phyloP scores from a whole-genome alignment of 1,140 invertebrate species.

The Drosophila nasuta region DNA sequence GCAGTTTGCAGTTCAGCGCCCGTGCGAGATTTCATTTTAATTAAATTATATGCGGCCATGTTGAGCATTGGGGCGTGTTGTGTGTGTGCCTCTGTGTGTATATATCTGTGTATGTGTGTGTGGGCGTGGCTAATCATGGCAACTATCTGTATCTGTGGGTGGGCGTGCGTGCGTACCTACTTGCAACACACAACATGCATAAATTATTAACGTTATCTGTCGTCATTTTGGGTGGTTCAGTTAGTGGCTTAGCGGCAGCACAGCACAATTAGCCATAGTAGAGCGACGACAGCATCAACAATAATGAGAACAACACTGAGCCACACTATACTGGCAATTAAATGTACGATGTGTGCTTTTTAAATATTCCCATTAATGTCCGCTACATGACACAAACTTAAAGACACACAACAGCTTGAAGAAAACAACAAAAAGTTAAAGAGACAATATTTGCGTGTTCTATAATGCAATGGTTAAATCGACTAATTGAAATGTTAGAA shows the following conservation, averaged over 20 bases:
- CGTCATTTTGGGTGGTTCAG: conserved; percentile 21
- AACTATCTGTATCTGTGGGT: conserved; percentile 21
- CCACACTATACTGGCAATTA: not conserved
- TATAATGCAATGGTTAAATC: too few relatives aligned
- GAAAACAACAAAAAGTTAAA: not conserved
- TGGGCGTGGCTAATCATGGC: conserved; percentile 38
- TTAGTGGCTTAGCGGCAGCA: conserved; percentile 22
- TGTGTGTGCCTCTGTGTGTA: not conserved
- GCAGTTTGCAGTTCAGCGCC: conserved; percentile 53
- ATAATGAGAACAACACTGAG: conserved; percentile 3
- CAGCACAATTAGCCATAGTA: conserved; percentile 12
- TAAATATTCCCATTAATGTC: conserved; percentile 1
- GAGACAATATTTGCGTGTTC: too few relatives aligned
- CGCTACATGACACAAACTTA: not conserved
- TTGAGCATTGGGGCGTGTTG: conserved; percentile 17
- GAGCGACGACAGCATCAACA: conserved; percentile 7
- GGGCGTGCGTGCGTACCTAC: conserved; percentile 20
- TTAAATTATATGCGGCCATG: conserved; percentile 57
- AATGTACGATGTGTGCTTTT: not conserved
- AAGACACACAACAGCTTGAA: not conserved
- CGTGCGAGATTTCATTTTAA: conserved; percentile 56
- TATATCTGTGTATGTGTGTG: not conserved
- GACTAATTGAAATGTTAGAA: conserved; percentile 3
- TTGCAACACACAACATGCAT: conserved; percentile 42
- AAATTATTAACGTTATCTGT: conserved; percentile 43